Base-by-base conservation (phyloP, 2,888 invertebrate genomes). In the Lasioglossum lativentre region DNA sequence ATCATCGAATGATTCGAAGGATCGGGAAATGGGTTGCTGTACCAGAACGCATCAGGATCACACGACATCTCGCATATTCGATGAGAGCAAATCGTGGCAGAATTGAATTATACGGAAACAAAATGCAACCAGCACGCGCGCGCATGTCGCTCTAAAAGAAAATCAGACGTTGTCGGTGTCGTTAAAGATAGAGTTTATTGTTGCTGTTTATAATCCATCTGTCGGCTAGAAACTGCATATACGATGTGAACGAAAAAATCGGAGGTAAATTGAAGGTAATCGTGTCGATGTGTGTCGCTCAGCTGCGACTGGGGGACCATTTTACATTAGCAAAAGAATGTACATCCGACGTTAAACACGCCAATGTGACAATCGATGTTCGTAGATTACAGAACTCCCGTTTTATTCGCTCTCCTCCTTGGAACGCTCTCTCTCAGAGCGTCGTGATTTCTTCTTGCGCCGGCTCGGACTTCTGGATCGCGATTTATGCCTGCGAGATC, bases 351-450 rank as follows among this genome's bases (percentile, higher is more conserved):
- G 42, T 47, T 72, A 4, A 38, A 23, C 38, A 68, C 2, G 68
- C 38, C 74, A 72, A 78, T 78, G 8, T 78, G 83, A 70, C 66
- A 63, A 63, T 73, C 34, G n/a, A 40, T n/a, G 23, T 63, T 45
- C 42, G 27, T 76, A 59, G 63, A 76, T 70, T 68, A 38, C 68
- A 68, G 23, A 74, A 38, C 14, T 78, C 30, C 45, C 8, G 0
- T 47, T 82, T 95, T 95, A 97, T 95, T 97, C 97, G 74, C 97
- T 97, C 63, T 97, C 97, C 85, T 97, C 97, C 88, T 97, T 97
- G 72, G 95, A 95, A 52, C 95, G 93, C 88, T 95, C 95, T 27
- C 95, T 92, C 79, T 97, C 97, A 90, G 98, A 97, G 63, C 97
- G 97, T 92, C 98, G 97, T 27, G 96, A 96, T 94, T 96, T 96